Base-by-base conservation (phyloP, 1,140 invertebrate genomes). In the Drosophila tristis region DNA sequence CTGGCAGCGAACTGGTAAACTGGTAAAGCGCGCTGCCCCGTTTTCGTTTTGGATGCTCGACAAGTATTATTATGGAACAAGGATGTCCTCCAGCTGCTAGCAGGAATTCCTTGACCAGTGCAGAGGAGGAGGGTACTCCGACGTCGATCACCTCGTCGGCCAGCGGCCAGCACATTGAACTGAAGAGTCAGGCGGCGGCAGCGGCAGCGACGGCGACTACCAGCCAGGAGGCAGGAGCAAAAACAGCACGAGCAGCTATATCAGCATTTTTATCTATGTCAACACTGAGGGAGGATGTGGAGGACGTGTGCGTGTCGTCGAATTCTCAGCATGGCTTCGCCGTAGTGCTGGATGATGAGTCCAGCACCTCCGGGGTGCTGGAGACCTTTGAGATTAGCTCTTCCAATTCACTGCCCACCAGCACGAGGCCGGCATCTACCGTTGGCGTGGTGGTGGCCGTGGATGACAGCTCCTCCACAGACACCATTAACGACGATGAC, bases 341-440 rank as follows among this genome's bases (percentile, higher is more conserved):
- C 59, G 90, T 90, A 72, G 90, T 91, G 20, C 66, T 91, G 43
- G 90, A 91, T 57, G 90, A 91, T 71, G 90, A 91, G 71, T 90
- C 90, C 45, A 91, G 90, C 35, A 91, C 81, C 25, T 74, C 76
- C 5, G 84, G 78, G 3, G 80, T 85, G 35, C 74, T 85, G 50
- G 84, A 89, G 48, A 77, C 78, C 35, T 91, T 76, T 51, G 90
- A 91, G 64, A 91, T 91, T 51, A 91, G 85, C 70, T 91, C 90
- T 74, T 91, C 90, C 62, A 91, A 91, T 50, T 90, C 86, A 59
- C 57, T 91, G 68, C 90, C 90, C 16, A 78, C 58, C 43, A 78
- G 75, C 57, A 73, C 84, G 7, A 81, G 76, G 25, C 77, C 70
- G 1, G 56, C 53, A 9, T 68, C 57, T n/a, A 56, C 61, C 5